These are phyloP conservation scores for Cryptoleucopteryx plumbea DNA, from an alignment of 2,113 vertebrate species.

Conservation along the genomic window DNA sequence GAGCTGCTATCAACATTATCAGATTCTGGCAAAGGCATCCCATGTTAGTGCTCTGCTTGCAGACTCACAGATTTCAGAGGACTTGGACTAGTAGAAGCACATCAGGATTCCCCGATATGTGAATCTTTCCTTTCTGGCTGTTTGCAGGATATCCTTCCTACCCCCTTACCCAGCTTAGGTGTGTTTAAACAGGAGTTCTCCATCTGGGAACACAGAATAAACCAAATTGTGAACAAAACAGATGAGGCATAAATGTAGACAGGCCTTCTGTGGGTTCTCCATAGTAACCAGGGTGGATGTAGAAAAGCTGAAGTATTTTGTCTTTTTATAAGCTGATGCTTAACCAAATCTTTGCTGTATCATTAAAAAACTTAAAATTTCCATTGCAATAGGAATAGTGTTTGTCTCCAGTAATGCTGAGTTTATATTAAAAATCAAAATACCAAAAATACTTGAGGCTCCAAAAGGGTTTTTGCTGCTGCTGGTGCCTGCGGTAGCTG, in stretches of 20 bases:
- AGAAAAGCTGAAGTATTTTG: not conserved
- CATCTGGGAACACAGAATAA: not conserved
- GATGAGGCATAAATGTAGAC: not conserved
- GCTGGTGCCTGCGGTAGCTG: not conserved
- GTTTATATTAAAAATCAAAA: not conserved
- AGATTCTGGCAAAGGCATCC: not conserved
- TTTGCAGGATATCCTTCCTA: not conserved
- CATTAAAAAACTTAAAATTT: not conserved
- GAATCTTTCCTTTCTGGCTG: not conserved
- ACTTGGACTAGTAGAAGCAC: not conserved
- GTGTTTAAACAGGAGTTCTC: not conserved
- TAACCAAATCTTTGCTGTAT: not conserved
- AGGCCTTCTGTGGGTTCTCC: not conserved
- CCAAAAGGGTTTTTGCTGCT: not conserved
- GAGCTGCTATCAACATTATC: not conserved
- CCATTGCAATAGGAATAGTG: not conserved
- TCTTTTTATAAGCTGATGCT: not conserved
- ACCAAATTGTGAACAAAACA: not conserved
- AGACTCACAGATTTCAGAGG: not conserved
- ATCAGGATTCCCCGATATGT: rapidly evolving
- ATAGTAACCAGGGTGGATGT: not conserved
- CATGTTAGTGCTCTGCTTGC: not conserved
- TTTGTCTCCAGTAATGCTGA: not conserved
- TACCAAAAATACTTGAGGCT: not conserved
- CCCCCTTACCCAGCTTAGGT: not conserved